These are phyloP conservation scores for Heliangelus exortis DNA, from an alignment of 2,797 vertebrate genomes.

Conservation along the genomic window DNA sequence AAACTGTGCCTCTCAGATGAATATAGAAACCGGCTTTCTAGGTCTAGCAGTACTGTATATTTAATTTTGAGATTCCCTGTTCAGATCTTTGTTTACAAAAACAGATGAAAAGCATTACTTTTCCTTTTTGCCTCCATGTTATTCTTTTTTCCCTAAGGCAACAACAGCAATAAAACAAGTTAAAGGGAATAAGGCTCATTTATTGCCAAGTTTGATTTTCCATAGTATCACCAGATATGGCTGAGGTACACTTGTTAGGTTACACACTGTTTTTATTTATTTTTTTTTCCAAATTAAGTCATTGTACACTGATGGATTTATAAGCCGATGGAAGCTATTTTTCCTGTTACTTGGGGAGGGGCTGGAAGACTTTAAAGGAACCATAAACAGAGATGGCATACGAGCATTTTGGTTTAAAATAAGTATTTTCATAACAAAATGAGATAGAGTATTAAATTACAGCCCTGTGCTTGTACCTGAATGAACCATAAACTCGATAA, in stretches of 20 bases:
- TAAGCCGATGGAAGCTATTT: background rate
- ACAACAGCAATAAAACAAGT: slow-evolving; percentile 18
- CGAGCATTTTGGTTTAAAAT: background rate
- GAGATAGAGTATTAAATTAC: background rate
- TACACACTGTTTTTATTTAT: background rate
- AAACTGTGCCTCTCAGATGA: background rate
- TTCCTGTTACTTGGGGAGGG: background rate
- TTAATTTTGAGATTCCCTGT: slow-evolving; percentile 31
- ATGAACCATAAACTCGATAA: background rate
- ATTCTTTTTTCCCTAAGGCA: slow-evolving; percentile 5
- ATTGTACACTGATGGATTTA: background rate
- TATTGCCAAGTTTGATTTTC: background rate
- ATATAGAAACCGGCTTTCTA: slow-evolving; percentile 16
- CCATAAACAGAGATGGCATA: background rate
- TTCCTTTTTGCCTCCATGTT: slow-evolving; percentile 28
- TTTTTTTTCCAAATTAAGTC: background rate
- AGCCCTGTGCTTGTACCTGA: background rate
- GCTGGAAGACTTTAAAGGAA: background rate
- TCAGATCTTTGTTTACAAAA: slow-evolving; percentile 57
- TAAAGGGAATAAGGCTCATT: background rate
- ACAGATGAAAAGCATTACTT: slow-evolving; percentile 60
- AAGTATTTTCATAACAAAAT: background rate
- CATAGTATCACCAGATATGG: background rate
- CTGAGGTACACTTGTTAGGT: background rate
- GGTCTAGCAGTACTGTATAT: background rate